Evolutionary conservation across 2,888 invertebrate genomes (phyloP).

Genomic region (Acronicta leporina): DNA sequence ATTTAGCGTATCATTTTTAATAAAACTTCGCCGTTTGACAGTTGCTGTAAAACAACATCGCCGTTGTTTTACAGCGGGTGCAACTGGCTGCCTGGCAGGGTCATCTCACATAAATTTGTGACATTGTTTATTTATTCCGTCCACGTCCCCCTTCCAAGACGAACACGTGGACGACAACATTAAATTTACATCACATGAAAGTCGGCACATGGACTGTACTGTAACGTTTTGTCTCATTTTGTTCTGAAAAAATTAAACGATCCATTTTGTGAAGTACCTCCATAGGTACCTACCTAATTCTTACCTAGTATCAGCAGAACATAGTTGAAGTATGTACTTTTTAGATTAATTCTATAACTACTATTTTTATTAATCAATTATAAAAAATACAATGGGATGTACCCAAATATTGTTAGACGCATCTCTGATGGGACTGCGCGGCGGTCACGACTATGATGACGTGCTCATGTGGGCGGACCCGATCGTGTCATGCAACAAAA

Average conservation of each 20-base stretch:
- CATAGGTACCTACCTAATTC: background rate
- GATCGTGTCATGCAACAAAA: background rate
- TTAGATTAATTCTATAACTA: background rate
- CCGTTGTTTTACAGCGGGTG: background rate
- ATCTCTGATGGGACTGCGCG: background rate
- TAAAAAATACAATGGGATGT: too few relatives aligned
- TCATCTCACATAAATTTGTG: background rate
- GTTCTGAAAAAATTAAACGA: too few relatives aligned
- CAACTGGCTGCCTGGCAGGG: background rate
- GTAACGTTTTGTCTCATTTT: background rate
- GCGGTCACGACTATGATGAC: background rate
- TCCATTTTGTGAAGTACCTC: too few relatives aligned
- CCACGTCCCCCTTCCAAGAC: constrained; percentile 33
- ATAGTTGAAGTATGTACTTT: background rate
- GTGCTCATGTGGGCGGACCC: constrained; percentile 35
- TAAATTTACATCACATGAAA: constrained; percentile 19
- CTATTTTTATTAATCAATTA: too few relatives aligned
- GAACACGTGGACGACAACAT: constrained; percentile 33
- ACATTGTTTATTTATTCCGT: constrained; percentile 53
- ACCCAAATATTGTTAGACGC: background rate
- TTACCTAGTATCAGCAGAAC: background rate
- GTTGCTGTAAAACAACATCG: too few relatives aligned
- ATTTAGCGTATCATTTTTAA: too few relatives aligned
- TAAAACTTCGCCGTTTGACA: too few relatives aligned
- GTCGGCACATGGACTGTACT: constrained; percentile 3